Evolutionary conservation across 2,113 vertebrate genomes (phyloP).

Genomic region (Pholis gunnellus): DNA sequence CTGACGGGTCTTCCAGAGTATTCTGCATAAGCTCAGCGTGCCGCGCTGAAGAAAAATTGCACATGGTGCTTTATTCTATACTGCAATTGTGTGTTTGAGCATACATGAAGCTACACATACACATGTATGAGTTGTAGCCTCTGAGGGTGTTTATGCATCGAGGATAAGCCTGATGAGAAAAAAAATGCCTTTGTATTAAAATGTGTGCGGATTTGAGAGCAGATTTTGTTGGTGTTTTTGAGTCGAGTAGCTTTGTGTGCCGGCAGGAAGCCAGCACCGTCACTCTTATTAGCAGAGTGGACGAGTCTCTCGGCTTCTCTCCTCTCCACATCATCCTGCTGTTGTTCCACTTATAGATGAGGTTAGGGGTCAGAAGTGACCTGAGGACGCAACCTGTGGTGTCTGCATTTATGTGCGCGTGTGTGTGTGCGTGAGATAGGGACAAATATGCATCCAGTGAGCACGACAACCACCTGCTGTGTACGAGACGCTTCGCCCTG

Average conservation of each 20-base stretch:
- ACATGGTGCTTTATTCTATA: slow-evolving; percentile 23
- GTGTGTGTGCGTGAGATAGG: neutral
- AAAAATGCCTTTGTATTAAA: slow-evolving; percentile 22
- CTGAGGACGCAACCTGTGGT: slow-evolving; percentile 20
- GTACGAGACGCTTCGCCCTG: neutral
- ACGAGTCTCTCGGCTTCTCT: slow-evolving; percentile 61
- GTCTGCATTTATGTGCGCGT: slow-evolving; percentile 11
- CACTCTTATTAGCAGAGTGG: slow-evolving; percentile 60
- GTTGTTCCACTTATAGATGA: slow-evolving; percentile 56
- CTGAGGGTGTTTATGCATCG: slow-evolving; percentile 36
- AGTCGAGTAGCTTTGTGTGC: slow-evolving; percentile 24
- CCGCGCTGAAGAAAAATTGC: slow-evolving; percentile 23
- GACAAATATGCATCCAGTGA: slow-evolving; percentile 14
- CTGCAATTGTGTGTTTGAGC: slow-evolving; percentile 31
- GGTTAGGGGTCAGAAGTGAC: slow-evolving; percentile 58
- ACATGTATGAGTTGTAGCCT: slow-evolving; percentile 16
- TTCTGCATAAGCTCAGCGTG: slow-evolving; percentile 43
- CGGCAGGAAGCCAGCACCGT: slow-evolving; percentile 55
- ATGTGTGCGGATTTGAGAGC: slow-evolving; percentile 22
- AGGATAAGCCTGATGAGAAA: slow-evolving; percentile 27
- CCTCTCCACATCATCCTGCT: slow-evolving; percentile 35
- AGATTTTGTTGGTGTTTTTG: neutral
- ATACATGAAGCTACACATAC: slow-evolving; percentile 16
- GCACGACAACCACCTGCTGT: slow-evolving; percentile 34
- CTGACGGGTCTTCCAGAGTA: slow-evolving; percentile 43